These are phyloP conservation scores for Diadophis punctatus DNA, from an alignment of 2,113 vertebrate species.

Conservation along the genomic window DNA sequence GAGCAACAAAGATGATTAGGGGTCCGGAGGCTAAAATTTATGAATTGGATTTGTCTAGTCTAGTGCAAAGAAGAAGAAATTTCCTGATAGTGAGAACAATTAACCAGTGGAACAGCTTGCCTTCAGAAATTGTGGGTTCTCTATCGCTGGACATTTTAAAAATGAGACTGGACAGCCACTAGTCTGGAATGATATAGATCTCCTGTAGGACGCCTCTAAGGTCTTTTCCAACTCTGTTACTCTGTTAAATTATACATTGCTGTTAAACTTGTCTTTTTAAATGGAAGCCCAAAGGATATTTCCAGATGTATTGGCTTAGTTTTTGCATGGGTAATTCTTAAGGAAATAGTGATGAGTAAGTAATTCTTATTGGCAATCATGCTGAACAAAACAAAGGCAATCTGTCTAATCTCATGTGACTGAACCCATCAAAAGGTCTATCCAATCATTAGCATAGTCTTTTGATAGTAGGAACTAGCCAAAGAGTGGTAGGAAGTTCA, in stretches of 20 bases:
- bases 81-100: too few relatives aligned
- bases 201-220: neutral
- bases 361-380: neutral
- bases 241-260: neutral
- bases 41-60: too few relatives aligned
- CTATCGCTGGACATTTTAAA: neutral
- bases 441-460: neutral
- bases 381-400: neutral
- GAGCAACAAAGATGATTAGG: too few relatives aligned
- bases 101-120: too few relatives aligned
- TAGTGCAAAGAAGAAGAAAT: too few relatives aligned
- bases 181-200: neutral
- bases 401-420: neutral
- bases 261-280: conserved; percentile 28
- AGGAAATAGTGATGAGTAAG: conserved; percentile 50
- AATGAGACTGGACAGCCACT: neutral
- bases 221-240: neutral
- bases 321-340: conserved; percentile 22
- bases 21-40: too few relatives aligned
- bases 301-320: conserved; percentile 32
- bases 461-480: neutral
- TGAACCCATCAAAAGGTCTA: neutral
- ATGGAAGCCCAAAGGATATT: conserved; percentile 37
- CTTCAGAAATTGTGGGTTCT: neutral
- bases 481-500: too few relatives aligned